These are phyloP conservation scores for Camponotus fellah DNA, from an alignment of 2,888 invertebrate species.

Conservation along the genomic window DNA sequence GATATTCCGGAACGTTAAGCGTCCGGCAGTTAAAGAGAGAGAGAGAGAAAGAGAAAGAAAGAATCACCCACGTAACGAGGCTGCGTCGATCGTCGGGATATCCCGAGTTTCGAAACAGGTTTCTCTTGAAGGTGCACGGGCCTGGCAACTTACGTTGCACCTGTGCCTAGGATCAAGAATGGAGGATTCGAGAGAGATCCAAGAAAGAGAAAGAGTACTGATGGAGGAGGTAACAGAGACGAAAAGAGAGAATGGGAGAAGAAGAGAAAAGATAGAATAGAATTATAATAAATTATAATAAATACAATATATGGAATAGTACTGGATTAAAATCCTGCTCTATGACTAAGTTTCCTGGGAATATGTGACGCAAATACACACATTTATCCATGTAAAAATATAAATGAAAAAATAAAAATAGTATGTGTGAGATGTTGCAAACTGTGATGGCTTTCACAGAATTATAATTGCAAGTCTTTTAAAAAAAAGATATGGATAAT, in stretches of 20 bases:
- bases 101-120: constrained; percentile 75
- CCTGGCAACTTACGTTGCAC: constrained; percentile 72
- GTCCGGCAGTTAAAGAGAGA: not conserved
- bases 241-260: constrained; percentile 76
- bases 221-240: constrained; percentile 78
- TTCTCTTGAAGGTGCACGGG: constrained; percentile 63
- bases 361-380: not conserved
- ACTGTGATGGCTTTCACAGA: not conserved
- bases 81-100: constrained; percentile 66
- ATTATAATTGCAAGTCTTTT: not conserved
- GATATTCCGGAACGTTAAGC: constrained; percentile 17
- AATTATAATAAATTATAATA: not conserved
- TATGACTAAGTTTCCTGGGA: not conserved
- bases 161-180: constrained; percentile 69
- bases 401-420: constrained; percentile 80
- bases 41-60: constrained; percentile 43
- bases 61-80: constrained; percentile 69
- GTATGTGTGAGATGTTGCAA: constrained; percentile 68
- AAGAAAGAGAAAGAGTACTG: constrained; percentile 68
- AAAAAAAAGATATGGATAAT: constrained; percentile 78
- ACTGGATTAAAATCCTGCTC: constrained; percentile 14
- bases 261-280: not conserved
- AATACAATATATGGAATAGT: not conserved
- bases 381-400: constrained; percentile 25
- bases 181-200: constrained; percentile 73